phyloP scores from a whole-genome alignment of 2,113 vertebrate genomes.

The Laticauda laticaudata region DNA sequence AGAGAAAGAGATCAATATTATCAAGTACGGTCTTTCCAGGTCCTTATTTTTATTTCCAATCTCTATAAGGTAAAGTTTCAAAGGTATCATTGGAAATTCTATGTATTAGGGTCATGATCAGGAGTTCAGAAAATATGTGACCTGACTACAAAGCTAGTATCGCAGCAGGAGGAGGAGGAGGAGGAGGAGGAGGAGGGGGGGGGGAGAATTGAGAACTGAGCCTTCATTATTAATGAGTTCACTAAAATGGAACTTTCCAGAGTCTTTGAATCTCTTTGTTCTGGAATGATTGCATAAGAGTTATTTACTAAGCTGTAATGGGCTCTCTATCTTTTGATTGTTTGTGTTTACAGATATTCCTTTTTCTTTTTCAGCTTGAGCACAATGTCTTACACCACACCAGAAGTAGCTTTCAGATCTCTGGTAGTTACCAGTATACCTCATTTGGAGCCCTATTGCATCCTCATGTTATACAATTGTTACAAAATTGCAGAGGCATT shows the following conservation, averaged over 20 bases:
- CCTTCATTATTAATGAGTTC: background rate
- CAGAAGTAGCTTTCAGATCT: background rate
- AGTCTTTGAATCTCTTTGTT: background rate
- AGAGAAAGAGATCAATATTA: constrained; percentile 33
- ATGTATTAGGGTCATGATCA: constrained; percentile 28
- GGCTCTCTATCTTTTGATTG: background rate
- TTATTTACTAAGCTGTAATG: background rate
- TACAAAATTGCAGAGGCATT: too few relatives aligned
- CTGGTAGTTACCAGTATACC: too few relatives aligned
- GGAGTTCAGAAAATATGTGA: constrained; percentile 28
- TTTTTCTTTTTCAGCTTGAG: background rate
- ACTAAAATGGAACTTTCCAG: background rate
- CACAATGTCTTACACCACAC: background rate
- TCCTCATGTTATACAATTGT: too few relatives aligned
- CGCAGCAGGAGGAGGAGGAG: background rate
- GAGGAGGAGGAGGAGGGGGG: background rate
- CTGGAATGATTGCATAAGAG: background rate
- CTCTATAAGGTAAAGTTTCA: constrained; percentile 10
- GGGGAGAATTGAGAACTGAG: background rate
- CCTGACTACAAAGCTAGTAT: constrained; percentile 29
- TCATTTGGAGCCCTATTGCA: background rate
- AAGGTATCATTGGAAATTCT: background rate
- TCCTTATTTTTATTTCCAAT: constrained; percentile 4
- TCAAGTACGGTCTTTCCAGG: constrained; percentile 29
- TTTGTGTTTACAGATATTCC: background rate